These are phyloP conservation scores for Anguilla marmorata DNA, from an alignment of 2,797 vertebrate genomes.

Conservation along the genomic window DNA sequence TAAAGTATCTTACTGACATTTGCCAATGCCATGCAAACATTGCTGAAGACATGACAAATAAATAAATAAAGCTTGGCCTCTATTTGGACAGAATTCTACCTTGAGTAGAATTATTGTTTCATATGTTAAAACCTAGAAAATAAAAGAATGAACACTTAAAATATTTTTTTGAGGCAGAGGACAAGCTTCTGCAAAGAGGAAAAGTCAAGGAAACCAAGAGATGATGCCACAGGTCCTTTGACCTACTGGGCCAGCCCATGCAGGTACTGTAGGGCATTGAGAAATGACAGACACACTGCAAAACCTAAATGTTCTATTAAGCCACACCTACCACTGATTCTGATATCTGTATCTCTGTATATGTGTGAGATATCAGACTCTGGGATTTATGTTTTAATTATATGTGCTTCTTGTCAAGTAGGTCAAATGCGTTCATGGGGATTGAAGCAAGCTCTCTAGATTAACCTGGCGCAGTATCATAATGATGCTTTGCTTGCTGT, in stretches of 20 bases:
- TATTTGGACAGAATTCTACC: not conserved
- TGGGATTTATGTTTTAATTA: not conserved
- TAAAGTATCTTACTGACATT: not conserved
- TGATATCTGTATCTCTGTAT: no score
- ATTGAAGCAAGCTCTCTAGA: not conserved
- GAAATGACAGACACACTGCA: no score
- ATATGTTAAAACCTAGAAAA: not conserved
- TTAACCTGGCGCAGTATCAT: not conserved
- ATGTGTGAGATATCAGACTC: not conserved
- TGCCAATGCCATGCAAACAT: not conserved
- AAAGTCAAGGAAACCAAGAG: not conserved
- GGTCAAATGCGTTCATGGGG: not conserved
- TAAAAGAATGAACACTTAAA: not conserved
- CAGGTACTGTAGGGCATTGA: no score
- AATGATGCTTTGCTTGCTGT: not conserved
- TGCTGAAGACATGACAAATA: not conserved
- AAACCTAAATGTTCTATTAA: no score
- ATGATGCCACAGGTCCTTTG: not conserved
- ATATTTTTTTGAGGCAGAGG: not conserved
- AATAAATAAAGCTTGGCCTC: not conserved
- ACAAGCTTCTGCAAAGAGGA: not conserved
- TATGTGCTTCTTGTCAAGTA: not conserved
- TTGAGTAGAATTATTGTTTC: not conserved
- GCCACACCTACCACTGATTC: no score
- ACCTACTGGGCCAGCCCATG: no score